Conservation (phyloP, 2,888 invertebrate species). For the Euplexia lucipara region DNA sequence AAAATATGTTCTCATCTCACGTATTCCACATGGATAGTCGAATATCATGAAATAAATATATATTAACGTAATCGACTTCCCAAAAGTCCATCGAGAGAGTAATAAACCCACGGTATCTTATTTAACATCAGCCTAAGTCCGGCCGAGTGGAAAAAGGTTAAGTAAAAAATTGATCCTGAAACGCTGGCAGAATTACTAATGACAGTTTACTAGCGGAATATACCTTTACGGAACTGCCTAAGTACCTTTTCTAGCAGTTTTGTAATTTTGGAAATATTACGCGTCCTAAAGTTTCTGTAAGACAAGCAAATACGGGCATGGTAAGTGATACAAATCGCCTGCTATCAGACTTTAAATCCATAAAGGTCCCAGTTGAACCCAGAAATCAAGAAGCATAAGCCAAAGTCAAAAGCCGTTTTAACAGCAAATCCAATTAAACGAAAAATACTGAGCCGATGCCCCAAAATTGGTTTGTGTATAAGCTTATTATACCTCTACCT, state of each 20-base stretch:
- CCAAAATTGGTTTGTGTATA: slow-evolving; percentile 47
- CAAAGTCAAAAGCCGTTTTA: slow-evolving; percentile 29
- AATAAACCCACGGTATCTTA: slow-evolving; percentile 67
- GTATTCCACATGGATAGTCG: slow-evolving; percentile 32
- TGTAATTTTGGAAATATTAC: slow-evolving; percentile 28
- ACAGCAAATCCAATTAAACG: slow-evolving; percentile 27
- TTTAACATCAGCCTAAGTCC: slow-evolving; percentile 60
- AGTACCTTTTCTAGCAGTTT: slow-evolving; percentile 10
- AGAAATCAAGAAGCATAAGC: slow-evolving; percentile 16
- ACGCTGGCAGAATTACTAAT: slow-evolving; percentile 60
- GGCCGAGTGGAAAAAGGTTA: slow-evolving; percentile 64
- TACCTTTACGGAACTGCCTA: slow-evolving; percentile 34
- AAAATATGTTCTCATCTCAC: slow-evolving; percentile 24
- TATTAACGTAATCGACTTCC: slow-evolving; percentile 60
- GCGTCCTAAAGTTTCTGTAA: neutral
- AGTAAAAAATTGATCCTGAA: slow-evolving; percentile 59
- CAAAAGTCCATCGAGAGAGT: slow-evolving; percentile 58
- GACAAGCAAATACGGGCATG: neutral
- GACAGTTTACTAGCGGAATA: slow-evolving; percentile 41
- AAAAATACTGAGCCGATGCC: slow-evolving; percentile 32
- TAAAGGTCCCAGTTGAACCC: slow-evolving; percentile 3
- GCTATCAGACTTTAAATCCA: neutral
- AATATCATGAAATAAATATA: slow-evolving; percentile 57
- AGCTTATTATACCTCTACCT: slow-evolving; percentile 73
- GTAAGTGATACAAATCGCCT: neutral